Percentiles rank a stretch among this genome's conserved stretches.
These are phyloP conservation scores for Calosoma granatense DNA, from an alignment of 1,140 invertebrate species.

Conservation along the genomic window DNA sequence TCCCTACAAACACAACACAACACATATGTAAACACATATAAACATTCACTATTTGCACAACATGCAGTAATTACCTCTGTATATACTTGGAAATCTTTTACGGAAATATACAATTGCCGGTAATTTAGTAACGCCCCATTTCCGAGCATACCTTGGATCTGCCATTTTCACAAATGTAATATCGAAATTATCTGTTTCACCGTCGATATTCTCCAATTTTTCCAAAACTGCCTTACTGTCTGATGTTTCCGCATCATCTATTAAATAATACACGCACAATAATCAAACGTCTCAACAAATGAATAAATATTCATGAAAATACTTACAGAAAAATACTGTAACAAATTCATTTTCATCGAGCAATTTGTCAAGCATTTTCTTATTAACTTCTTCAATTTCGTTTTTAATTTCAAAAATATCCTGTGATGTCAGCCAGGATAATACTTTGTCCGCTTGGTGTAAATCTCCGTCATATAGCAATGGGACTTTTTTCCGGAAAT, in stretches of 20 bases:
- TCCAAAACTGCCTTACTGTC: constrained; percentile 71
- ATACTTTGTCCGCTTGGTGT: constrained; percentile 72
- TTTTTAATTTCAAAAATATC: constrained; percentile 94
- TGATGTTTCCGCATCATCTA: constrained; percentile 67
- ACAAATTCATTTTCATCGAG: constrained; percentile 90
- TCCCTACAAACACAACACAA: constrained; percentile 54
- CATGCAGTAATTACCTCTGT: constrained; percentile 56
- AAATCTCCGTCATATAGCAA: constrained; percentile 87
- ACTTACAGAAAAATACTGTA: constrained; percentile 92
- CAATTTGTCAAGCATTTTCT: constrained; percentile 89
- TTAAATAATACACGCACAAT: constrained; percentile 18
- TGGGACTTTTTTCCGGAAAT: constrained; percentile 80
- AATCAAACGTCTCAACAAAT: background rate
- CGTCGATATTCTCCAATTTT: constrained; percentile 84
- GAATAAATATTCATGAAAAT: constrained; percentile 5
- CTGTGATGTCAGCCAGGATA: constrained; percentile 85
- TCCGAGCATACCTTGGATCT: constrained; percentile 80
- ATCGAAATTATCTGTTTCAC: constrained; percentile 86
- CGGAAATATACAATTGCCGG: constrained; percentile 89
- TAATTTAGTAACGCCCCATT: constrained; percentile 89
- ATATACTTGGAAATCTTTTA: constrained; percentile 90
- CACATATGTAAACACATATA: too few relatives aligned
- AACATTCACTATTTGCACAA: too few relatives aligned
- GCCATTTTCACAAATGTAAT: constrained; percentile 94
- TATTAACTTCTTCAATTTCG: constrained; percentile 92